Base-by-base conservation (phyloP, 2,888 invertebrate species). In the Melikaiella ostensackeni region DNA sequence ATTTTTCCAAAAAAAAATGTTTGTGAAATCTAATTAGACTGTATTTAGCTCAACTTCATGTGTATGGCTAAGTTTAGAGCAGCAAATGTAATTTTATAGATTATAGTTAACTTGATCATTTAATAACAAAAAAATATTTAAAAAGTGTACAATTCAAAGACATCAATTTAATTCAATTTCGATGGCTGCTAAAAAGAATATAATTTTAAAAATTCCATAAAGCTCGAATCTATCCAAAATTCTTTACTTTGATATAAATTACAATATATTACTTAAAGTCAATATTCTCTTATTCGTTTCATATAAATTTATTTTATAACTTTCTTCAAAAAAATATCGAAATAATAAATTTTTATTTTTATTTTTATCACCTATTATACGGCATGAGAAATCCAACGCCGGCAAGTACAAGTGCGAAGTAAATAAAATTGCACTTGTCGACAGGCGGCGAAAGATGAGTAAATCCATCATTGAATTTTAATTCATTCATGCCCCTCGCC, bases 341-440 rank as follows among this genome's bases (percentile, higher is more conserved):
- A 19, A 59, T 6, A 9, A 62, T 38, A 63, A 62, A 75, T 16
- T 30, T 24, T 38, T 21, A 50, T 16, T 30, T 24, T 38, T 21
- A 50, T 42, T 66, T 21, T 57, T 42, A 74, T 88, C 92, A 97
- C 97, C 97, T 97, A 94, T 98, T 98, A 92, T 97, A 98, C 13
- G 98, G 98, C 80, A 98, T 93, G 74, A 98, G 93, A 90, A 98
- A 98, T 62, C 98, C 98, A 83, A 96, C 95, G 21, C 98, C 98
- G 38, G 97, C 97, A 77, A 97, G 93, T 75, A 97, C 93, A 80
- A 98, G 93, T 0, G 96, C 94, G 80, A 95, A 88, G 89, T 96
- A 97, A 79, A 97, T 95, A 75, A 94, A 93, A 91, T 95, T 95
- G 91, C 94, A 95, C 85, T 93, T 92, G 91, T 96, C 96, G 63